Conservation (phyloP, 2,113 vertebrate species). For the Phyllopteryx taeniolatus region DNA sequence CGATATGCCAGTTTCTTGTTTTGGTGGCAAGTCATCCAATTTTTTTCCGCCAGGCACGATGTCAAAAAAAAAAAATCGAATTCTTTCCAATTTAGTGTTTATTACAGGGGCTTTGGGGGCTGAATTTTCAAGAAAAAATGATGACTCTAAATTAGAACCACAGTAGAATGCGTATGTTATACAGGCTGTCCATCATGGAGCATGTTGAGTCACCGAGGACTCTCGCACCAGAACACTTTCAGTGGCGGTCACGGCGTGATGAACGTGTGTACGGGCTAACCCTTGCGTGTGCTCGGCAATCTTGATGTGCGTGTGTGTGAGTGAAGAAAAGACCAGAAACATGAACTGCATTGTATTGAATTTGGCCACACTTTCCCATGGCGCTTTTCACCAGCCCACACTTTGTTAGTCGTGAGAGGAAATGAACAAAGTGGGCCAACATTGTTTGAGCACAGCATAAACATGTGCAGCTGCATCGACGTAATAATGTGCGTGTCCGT, state of each 20-base stretch:
- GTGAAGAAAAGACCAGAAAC: not conserved
- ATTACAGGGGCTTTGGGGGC: not conserved
- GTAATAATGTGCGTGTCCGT: not conserved
- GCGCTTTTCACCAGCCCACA: slow-evolving; percentile 3
- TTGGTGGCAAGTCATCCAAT: too few relatives aligned
- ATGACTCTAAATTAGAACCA: not conserved
- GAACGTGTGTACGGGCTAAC: not conserved
- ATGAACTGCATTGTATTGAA: not conserved
- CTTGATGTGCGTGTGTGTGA: not conserved
- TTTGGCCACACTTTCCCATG: slow-evolving; percentile 17
- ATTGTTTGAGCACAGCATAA: not conserved
- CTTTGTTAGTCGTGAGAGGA: slow-evolving; percentile 9
- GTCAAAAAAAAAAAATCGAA: too few relatives aligned
- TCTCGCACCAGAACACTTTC: not conserved
- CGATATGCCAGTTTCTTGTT: too few relatives aligned
- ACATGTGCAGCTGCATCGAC: slow-evolving; percentile 49
- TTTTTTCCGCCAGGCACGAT: too few relatives aligned
- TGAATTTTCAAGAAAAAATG: not conserved
- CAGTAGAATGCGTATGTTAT: not conserved
- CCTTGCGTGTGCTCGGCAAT: not conserved
- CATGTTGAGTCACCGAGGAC: not conserved
- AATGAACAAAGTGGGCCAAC: slow-evolving; percentile 17
- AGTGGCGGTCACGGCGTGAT: not conserved
- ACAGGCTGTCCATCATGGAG: not conserved
- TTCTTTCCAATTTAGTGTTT: not conserved